Evolutionary conservation across 2,113 vertebrate species (phyloP), one percentile per base, ranked within the genome.

Genomic region (Hepsetus odoe): DNA sequence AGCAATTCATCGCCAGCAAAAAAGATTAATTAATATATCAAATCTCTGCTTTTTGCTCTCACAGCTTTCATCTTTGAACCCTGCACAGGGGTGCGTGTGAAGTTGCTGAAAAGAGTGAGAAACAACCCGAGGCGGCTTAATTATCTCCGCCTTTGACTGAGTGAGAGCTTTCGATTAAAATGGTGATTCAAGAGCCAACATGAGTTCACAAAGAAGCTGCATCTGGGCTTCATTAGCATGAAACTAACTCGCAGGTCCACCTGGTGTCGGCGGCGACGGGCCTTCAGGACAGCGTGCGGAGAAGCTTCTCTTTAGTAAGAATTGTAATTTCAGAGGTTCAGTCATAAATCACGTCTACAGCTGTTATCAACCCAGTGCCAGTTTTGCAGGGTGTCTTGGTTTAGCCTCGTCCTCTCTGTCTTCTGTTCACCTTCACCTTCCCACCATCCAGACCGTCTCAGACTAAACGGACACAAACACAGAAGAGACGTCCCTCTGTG

Each of bases 41-140:
- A 75, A 76, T 76, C 76, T 76, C 66, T 84, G 83, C 76, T 84
- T 82, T 84, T 79, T 84, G 83, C 83, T 84, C 83, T 72, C 22
- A 2, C 6, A 33, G 72, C 83, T 81, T 84, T 84, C 76, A 84
- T 84, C 83, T 81, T 55, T 82, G 72, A 61, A 77, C 80, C 80
- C 78, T 33, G 20, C 28, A 56, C 49, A 49, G 53, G 56, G 35
- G 44, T 46, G 38, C 79, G 28, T 76, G 76, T 82, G 66, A 81
- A 67, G 51, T 66, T 76, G 61, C 72, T 65, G 49, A 59, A 51
- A 77, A 53, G 66, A 81, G 67, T 70, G 72, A 66, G 71, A 82
- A 76, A 72, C 53, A 65, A 40, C 20, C 61, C 56, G 73, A 24
- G 66, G 53, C 61, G 18, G 51, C 3, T 24, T 35, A 72, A 81